These are phyloP conservation scores for Nysson spinosus DNA, from an alignment of 2,888 invertebrate genomes.

Conservation along the genomic window DNA sequence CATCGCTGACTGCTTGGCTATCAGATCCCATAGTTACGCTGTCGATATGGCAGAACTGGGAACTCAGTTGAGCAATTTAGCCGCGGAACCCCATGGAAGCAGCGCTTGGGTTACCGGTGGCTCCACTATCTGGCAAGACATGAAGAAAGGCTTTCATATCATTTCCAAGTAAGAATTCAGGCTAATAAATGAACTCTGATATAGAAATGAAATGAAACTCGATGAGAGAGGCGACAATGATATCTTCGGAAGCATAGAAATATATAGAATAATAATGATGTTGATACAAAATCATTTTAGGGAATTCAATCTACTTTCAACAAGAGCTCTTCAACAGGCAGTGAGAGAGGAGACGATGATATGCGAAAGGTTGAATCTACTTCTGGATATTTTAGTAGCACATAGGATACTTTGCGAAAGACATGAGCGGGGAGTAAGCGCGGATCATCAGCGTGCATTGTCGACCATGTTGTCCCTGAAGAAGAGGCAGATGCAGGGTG, in stretches of 20 bases:
- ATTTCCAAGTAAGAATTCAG: constrained; percentile 78
- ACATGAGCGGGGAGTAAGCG: constrained; percentile 81
- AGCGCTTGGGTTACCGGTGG: constrained; percentile 76
- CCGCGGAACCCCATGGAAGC: constrained; percentile 74
- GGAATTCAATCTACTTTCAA: constrained; percentile 78
- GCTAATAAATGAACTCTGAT: no score
- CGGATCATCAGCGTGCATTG: constrained; percentile 82
- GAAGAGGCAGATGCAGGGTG: constrained; percentile 82
- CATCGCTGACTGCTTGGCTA: constrained; percentile 78
- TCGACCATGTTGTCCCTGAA: constrained; percentile 82
- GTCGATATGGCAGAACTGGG: constrained; percentile 80
- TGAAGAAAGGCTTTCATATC: constrained; percentile 79
- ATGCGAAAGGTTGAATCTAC: constrained; percentile 79
- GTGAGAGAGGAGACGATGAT: constrained; percentile 80
- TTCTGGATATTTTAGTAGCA: constrained; percentile 79
- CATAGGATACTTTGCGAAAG: constrained; percentile 81
- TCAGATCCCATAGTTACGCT: constrained; percentile 77
- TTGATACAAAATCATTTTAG: constrained; percentile 66
- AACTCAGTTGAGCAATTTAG: constrained; percentile 78
- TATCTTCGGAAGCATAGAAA: no score
- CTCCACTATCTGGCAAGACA: constrained; percentile 78
- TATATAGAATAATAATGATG: no score
- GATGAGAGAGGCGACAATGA: no score
- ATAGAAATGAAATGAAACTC: no score
- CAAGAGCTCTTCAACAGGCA: constrained; percentile 79